Conservation (phyloP, 2,797 vertebrate species). For the Gymnoscopelus microlampas region DNA sequence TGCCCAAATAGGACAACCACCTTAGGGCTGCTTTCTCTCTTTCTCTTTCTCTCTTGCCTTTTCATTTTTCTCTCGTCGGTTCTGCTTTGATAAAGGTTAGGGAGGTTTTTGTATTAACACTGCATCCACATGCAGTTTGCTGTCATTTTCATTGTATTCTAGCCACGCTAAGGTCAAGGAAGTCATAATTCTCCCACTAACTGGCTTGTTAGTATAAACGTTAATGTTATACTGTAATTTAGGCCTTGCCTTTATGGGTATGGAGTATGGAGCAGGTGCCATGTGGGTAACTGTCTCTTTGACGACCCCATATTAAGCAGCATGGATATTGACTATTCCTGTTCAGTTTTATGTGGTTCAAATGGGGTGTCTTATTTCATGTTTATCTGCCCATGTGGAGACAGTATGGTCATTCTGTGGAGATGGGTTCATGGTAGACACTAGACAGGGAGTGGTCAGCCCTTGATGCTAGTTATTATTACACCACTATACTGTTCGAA, state of each 20-base stretch:
- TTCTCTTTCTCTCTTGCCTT: conserved; percentile 6
- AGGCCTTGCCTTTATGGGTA: conserved; percentile 22
- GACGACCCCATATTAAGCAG: conserved; percentile 34
- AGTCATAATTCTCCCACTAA: conserved; percentile 48
- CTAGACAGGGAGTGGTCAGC: conserved; percentile 35
- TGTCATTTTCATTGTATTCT: conserved; percentile 16
- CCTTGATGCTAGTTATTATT: conserved; percentile 53
- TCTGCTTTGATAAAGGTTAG: conserved; percentile 57
- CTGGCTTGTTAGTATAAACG: conserved; percentile 43
- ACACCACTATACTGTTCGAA: conserved; percentile 48
- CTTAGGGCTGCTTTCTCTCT: conserved; percentile 13
- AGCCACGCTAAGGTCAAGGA: conserved; percentile 49
- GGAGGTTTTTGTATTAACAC: conserved; percentile 35
- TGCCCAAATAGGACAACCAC: conserved; percentile 6
- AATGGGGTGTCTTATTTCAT: conserved; percentile 57
- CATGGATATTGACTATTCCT: conserved; percentile 31
- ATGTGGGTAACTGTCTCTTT: conserved; percentile 57
- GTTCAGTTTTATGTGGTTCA: conserved; percentile 33
- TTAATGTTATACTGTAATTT: conserved; percentile 35
- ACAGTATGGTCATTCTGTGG: conserved; percentile 42
- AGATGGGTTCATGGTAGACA: conserved; percentile 9
- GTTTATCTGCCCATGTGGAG: conserved; percentile 53
- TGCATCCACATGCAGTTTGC: conserved; percentile 28
- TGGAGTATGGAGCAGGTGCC: conserved; percentile 9
- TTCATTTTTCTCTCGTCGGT: conserved; percentile 5